Conservation (phyloP, 2,797 vertebrate species). For the Acanthurus tractus region DNA sequence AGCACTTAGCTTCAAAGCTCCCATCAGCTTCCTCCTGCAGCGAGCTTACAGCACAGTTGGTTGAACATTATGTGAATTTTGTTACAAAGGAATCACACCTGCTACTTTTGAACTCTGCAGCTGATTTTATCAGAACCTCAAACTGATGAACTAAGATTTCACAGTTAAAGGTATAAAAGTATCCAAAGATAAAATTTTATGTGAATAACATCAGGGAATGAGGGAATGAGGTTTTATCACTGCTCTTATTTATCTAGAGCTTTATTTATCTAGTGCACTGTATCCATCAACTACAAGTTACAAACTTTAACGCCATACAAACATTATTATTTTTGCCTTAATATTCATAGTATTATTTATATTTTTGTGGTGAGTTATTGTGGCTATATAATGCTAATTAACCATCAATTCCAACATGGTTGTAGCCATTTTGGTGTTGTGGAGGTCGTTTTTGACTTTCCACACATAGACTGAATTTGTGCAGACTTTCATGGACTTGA, state of each 20-base stretch:
- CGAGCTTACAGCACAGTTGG: not conserved
- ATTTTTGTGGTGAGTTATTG: not conserved
- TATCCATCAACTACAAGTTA: not conserved
- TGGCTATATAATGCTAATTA: not conserved
- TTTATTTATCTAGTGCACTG: not conserved
- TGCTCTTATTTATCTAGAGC: not conserved
- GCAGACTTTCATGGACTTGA: not conserved
- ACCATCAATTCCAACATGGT: not conserved
- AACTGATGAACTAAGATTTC: constrained; percentile 8
- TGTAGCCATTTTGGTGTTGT: not conserved
- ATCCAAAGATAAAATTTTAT: not conserved
- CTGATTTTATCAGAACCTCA: not conserved
- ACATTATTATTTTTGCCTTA: not conserved
- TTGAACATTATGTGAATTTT: not conserved
- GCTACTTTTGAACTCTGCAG: not conserved
- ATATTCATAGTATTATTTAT: constrained; percentile 5
- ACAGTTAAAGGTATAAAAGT: not conserved
- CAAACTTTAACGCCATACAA: not conserved
- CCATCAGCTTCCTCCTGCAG: not conserved
- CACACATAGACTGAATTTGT: not conserved
- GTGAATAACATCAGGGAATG: not conserved
- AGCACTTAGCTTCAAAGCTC: not conserved
- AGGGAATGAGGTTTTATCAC: not conserved
- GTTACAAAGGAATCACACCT: not conserved
- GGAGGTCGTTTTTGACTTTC: not conserved